Base-by-base conservation (phyloP, 2,113 vertebrate genomes). In the Phalacrocorax carbo region DNA sequence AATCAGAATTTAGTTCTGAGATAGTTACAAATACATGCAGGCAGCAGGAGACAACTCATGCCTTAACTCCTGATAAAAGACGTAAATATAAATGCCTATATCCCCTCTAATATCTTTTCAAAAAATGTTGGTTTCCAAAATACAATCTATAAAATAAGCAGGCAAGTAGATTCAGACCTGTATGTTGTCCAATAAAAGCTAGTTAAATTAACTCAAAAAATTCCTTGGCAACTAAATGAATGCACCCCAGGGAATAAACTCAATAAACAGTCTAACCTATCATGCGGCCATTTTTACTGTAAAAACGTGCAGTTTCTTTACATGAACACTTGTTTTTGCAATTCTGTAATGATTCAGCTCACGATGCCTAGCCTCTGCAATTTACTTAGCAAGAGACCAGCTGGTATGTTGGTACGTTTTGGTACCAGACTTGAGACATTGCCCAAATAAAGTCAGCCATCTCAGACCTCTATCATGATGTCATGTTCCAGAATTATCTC, bases 171-270 rank as follows among this genome's bases (percentile, higher is more conserved):
- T 97, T 93, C 84, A 93, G 86, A 90, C 60, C 23, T 86, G 71
- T 27, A 60, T 48, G 54, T 40, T 75, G 82, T 81, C 62, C 86
- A 97, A 91, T 78, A 86, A 83, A 94, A 93, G 73, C 94, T 55
- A 12, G 19, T 96, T 95, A 88, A 95, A 91, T 92, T 93, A 48
- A 92, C 61, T 96, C 68, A 57, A 78, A 96, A 97, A 95, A 94
- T 77, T 82, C 82, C 91, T 81, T 94, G 92, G 91, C 93, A 92
- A 89, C 32, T 65, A 90, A 94, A 57, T 77, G 52, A 93, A 72
- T 71, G 71, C 61, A 89, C 52, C 68, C 38, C 27, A 44, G 57
- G 81, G 80, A 86, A 95, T 88, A 90, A 95, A 82, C 9, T 80
- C 78, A 93, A 7, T 66, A 93, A 80, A 60, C 51, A 92, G 51